Evolutionary conservation across 2,888 invertebrate genomes (phyloP), one percentile per base, ranked within the genome.

Genomic region (Pemphredon lugubris): DNA sequence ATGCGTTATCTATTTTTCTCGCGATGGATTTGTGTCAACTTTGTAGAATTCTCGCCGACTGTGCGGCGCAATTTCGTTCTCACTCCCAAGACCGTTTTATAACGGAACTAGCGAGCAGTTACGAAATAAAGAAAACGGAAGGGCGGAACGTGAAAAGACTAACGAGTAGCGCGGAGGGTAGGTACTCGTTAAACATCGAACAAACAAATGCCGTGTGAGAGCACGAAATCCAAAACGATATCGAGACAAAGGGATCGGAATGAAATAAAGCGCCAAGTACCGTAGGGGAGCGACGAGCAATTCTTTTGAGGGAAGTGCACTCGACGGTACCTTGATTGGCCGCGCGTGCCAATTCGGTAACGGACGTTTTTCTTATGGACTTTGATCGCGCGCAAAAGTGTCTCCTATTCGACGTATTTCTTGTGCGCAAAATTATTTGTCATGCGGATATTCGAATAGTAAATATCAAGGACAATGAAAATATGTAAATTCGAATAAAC

Each of bases 101-200:
- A n/a, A n/a, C 47, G 16, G 1, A 20, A 18, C 42, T n/a, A 34
- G 1, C n/a, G 11, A n/a, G n/a, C 9, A n/a, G n/a, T n/a, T n/a
- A 34, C 9, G 34, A 34, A 34, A 34, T 34, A 34, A 34, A 34
- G n/a, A 7, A 34, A 34, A 1, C 5, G 40, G 16, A 40, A 7
- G 40, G 16, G 18, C 6, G 9, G 53, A 16, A 20, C 26, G 45
- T 40, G 32, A 37, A 48, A 65, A 44, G 44, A n/a, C 16, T 32
- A 21, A 16, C 32, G 26, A 2, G 39, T 18, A 18, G 26, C 30
- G 39, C n/a, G 21, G 13, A 59, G 66, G 47, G 30, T 20, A n/a
- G 11, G 34, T 7, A 7, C 26, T 78, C 66, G 80, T 82, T 79
- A 77, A 82, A 81, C 58, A 73, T 60, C 58, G 69, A 42, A 71